Conservation (phyloP, 2,797 vertebrate genomes). For the Tokudaia muenninki region DNA sequence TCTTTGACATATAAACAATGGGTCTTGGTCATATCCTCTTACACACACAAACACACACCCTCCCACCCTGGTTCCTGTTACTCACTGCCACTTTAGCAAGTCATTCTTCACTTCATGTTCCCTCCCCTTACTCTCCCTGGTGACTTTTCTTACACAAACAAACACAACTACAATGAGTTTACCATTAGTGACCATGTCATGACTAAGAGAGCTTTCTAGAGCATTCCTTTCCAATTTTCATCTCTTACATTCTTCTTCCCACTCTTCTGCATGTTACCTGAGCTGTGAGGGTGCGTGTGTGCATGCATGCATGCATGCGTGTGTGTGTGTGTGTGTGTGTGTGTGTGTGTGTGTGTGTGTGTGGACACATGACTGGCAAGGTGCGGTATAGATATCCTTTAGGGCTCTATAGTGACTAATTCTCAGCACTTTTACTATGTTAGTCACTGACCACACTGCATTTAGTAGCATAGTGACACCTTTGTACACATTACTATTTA, state of each 20-base stretch:
- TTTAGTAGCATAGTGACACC: not conserved
- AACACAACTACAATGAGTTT: not conserved
- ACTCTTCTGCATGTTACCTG: not conserved
- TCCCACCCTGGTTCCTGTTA: not conserved
- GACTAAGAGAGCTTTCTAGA: not conserved
- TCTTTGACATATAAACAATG: not conserved
- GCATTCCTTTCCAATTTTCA: not conserved
- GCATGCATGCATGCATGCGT: no score
- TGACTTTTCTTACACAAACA: not conserved
- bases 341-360: no score
- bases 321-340: no score
- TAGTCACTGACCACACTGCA: not conserved
- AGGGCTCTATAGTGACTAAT: not conserved
- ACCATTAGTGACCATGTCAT: not conserved
- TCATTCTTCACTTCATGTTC: not conserved
- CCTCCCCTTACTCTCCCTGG: not conserved
- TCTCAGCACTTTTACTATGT: not conserved
- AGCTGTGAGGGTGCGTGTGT: rapidly evolving
- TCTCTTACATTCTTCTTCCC: not conserved
- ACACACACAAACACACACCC: no score
- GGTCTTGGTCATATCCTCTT: not conserved
- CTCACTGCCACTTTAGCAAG: not conserved
- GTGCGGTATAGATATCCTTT: not conserved
- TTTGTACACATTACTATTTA: not conserved
- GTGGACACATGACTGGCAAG: not conserved